Evolutionary conservation across 2,113 vertebrate genomes (phyloP).

Genomic region (Hylia prasina): DNA sequence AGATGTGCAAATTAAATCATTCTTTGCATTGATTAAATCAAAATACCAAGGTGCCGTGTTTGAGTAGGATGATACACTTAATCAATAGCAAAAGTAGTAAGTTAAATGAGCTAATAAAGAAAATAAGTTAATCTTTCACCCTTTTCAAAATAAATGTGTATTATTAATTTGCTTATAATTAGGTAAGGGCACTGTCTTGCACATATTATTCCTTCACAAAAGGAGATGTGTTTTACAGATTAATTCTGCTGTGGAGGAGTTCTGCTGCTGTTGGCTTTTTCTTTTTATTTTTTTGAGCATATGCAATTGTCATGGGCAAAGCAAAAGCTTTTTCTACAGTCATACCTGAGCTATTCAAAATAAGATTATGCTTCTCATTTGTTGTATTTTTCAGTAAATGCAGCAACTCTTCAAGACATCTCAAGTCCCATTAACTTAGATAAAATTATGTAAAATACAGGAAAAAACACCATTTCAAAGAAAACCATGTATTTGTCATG

Average conservation of each 20-base stretch:
- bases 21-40: background rate
- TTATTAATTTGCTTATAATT: background rate
- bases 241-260: background rate
- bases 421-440: background rate
- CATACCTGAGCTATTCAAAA: background rate
- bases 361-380: background rate
- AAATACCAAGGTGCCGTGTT: background rate
- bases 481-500: background rate
- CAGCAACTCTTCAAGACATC: background rate
- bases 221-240: background rate
- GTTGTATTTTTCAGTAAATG: background rate
- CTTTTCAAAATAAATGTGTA: background rate
- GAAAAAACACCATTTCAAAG: background rate
- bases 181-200: background rate
- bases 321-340: background rate
- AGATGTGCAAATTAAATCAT: background rate
- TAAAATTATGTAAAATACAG: background rate
- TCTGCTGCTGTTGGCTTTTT: background rate
- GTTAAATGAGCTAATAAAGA: background rate
- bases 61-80: background rate
- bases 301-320: background rate
- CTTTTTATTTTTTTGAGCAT: background rate
- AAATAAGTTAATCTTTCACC: background rate
- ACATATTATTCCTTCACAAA: background rate
- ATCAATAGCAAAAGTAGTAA: background rate